A percentile compares a stretch with the other conserved stretches of the same genome.
Evolutionary conservation across 1,140 invertebrate species (phyloP).

Genomic region (Hylaeus volcanicus): DNA sequence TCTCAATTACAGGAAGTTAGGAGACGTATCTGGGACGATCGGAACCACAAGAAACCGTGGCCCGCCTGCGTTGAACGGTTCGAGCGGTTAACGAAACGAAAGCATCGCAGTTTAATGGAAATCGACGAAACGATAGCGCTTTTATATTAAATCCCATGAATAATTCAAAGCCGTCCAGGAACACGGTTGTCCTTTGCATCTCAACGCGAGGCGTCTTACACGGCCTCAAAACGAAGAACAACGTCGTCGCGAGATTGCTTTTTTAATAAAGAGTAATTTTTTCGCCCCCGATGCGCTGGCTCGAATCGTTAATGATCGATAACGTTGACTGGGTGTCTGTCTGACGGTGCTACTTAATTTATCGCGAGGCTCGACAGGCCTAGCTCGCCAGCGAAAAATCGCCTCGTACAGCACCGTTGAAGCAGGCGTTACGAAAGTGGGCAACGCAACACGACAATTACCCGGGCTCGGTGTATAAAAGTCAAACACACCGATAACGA

Average conservation of each 20-base stretch:
- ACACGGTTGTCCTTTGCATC: constrained; percentile 49
- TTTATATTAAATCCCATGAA: constrained; percentile 59
- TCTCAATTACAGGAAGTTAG: constrained; percentile 42
- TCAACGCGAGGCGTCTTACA: constrained; percentile 30
- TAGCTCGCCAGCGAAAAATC: background rate
- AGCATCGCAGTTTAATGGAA: constrained; percentile 57
- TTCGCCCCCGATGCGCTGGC: background rate
- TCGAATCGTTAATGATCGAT: constrained; percentile 11
- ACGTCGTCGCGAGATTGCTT: constrained; percentile 8
- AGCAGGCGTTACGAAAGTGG: constrained; percentile 12
- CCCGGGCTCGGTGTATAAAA: background rate
- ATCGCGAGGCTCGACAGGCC: background rate
- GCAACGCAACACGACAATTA: background rate
- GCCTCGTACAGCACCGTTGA: no score
- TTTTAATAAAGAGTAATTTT: constrained; percentile 19
- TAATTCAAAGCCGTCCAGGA: constrained; percentile 42
- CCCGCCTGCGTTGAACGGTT: background rate
- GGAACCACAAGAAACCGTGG: constrained; percentile 9
- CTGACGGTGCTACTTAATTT: background rate
- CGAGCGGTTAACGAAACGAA: constrained; percentile 46
- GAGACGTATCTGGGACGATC: constrained; percentile 26
- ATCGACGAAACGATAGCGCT: constrained; percentile 47
- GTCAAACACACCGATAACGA: constrained; percentile 25
- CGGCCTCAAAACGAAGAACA: background rate
- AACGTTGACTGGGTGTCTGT: background rate